Evolutionary conservation across 1,140 invertebrate species (phyloP).

Genomic region (Macrotrachela quadricornifera): DNA sequence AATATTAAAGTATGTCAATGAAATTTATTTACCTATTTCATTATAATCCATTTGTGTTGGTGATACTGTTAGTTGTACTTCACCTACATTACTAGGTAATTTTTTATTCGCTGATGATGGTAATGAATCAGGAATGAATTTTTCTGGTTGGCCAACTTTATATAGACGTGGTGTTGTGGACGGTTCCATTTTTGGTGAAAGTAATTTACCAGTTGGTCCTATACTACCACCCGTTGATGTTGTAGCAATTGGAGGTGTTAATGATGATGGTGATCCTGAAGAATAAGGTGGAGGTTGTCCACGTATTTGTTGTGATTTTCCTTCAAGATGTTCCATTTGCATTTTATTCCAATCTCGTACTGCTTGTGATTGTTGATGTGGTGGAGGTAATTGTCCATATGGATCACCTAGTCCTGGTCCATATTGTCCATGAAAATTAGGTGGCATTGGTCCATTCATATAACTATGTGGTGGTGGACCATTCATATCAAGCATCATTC

Average conservation of each 20-base stretch:
- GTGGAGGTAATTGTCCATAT: neutral
- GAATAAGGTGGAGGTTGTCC: neutral
- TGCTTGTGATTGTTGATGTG: neutral
- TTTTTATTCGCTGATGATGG: too few species aligned
- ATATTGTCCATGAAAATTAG: neutral
- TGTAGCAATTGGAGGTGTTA: slow-evolving; percentile 11
- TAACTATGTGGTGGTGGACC: too few species aligned
- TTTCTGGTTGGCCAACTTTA: too few species aligned
- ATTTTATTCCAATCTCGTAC: neutral
- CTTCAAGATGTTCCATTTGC: neutral
- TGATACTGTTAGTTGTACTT: too few species aligned
- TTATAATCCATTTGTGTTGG: too few species aligned
- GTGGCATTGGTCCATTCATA: neutral
- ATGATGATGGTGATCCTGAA: neutral
- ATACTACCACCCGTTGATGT: neutral
- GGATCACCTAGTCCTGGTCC: slow-evolving; percentile 1
- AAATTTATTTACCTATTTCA: too few species aligned
- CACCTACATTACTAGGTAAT: too few species aligned
- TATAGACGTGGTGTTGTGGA: too few species aligned
- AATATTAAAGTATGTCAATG: too few species aligned
- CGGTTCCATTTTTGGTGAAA: neutral
- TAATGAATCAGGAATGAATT: too few species aligned
- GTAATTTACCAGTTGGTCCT: neutral
- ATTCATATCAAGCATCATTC: neutral
- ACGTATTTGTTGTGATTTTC: too few species aligned